Evolutionary conservation across 2,888 invertebrate species (phyloP).

Genomic region (Tiphia femorata): DNA sequence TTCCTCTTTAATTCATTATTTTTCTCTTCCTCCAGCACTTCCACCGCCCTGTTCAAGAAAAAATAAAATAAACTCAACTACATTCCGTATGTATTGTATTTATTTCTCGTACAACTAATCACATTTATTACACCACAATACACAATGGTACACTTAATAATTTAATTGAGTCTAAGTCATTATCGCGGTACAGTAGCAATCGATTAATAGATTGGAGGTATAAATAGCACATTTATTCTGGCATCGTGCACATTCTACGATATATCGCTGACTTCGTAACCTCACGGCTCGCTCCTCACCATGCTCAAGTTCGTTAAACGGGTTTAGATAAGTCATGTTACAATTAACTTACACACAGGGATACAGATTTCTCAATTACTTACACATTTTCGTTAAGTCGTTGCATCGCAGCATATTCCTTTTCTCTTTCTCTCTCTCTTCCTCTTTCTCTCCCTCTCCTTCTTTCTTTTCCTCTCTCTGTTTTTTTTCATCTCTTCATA

Average conservation of each 20-base stretch:
- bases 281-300: conserved; percentile 14
- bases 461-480: not conserved
- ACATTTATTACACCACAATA: conserved; percentile 69
- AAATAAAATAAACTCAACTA: too few species aligned
- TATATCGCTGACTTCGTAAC: conserved; percentile 39
- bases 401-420: too few species aligned
- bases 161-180: conserved; percentile 63
- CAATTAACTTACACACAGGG: too few species aligned
- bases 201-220: conserved; percentile 58
- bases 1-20: too few species aligned
- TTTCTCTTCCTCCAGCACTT: too few species aligned
- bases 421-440: not conserved
- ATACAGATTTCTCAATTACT: too few species aligned
- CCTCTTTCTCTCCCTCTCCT: not conserved
- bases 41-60: too few species aligned
- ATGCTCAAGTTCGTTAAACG: too few species aligned
- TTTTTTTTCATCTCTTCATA: too few species aligned
- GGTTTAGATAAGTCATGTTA: too few species aligned
- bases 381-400: too few species aligned
- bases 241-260: conserved; percentile 57
- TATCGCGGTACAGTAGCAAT: conserved; percentile 60
- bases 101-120: conserved; percentile 57
- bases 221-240: conserved; percentile 64
- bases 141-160: conserved; percentile 67
- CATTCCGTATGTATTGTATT: conserved; percentile 42